Conservation (phyloP, 1,140 invertebrate genomes). For the Drosophila eugracilis region DNA sequence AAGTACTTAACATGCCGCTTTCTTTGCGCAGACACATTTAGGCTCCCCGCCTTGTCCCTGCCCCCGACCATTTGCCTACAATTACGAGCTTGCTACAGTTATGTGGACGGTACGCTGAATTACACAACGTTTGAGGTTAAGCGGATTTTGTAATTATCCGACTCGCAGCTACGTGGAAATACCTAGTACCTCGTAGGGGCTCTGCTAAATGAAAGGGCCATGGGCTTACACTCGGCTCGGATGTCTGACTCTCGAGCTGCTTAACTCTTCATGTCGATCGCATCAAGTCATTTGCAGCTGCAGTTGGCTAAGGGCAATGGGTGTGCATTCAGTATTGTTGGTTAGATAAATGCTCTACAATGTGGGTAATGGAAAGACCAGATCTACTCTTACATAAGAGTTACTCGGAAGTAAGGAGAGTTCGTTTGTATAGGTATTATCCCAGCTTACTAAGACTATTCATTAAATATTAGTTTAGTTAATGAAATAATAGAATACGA, state of each 20-base stretch:
- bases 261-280: slow-evolving; percentile 40
- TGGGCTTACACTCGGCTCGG: slow-evolving; percentile 33
- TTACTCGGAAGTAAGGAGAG: neutral
- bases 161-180: slow-evolving; percentile 53
- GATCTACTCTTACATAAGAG: neutral
- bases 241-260: slow-evolving; percentile 29
- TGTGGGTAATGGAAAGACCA: neutral
- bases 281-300: slow-evolving; percentile 28
- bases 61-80: slow-evolving; percentile 51
- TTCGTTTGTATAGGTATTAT: too few species aligned
- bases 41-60: slow-evolving; percentile 37
- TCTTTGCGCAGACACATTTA: slow-evolving; percentile 50
- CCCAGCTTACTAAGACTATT: too few species aligned
- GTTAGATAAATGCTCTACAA: slow-evolving; percentile 3
- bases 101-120: slow-evolving; percentile 71
- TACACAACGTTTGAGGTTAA: slow-evolving; percentile 83
- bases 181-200: neutral
- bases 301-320: neutral
- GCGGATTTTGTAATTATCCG: slow-evolving; percentile 82
- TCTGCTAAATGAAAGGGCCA: slow-evolving; percentile 35
- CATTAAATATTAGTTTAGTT: too few species aligned
- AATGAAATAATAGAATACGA: too few species aligned
- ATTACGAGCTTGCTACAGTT: slow-evolving; percentile 66
- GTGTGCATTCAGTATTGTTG: neutral
- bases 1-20: slow-evolving; percentile 66